Evolutionary conservation across 92 coral and sea anemone species (phyloP), one percentile per base, ranked within the genome.

Genomic region (Umimayanthus chanpuru): DNA sequence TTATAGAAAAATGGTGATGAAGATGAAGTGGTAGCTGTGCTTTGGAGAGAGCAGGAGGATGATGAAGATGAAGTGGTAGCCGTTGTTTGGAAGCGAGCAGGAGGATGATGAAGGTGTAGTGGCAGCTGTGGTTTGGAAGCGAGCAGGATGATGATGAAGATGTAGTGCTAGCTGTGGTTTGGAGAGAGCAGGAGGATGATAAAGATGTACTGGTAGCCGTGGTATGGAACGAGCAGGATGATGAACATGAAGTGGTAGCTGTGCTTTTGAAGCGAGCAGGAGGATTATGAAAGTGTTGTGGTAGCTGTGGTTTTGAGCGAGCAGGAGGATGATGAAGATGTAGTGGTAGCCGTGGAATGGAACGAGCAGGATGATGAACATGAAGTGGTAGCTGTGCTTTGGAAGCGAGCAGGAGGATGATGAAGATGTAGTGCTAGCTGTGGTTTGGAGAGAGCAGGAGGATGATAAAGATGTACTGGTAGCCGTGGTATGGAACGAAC

Each of bases 401-500:
- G 76, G 47, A 74, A 74, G 78, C 78, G 78, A 74, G 49, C 78
- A 74, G 78, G 47, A 30, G 2, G 74, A 2, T 32, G 36, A 32
- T 32, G 36, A 32, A 32, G 36, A 32, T 32, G 36, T 0, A 32
- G 36, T 32, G 36, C 1, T 32, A 32, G 36, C 36, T 32, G 36
- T 32, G 36, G 36, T 32, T 32, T 32, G 36, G 36, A 32, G 36
- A 0, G 36, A 32, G 36, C 36, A 32, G 36, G 36, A 74, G 74
- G 89, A 61, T 90, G 93, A 91, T 49, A 85, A 88, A 53, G 80
- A 82, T 91, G 92, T 80, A 81, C 81, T 40, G 36, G 92, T 72
- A 76, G 90, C 73, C 73, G 81, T 80, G 67, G 79, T 80, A 64
- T 82, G 49, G 53, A 76, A 56, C 56, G 80, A 76, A 32, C 80